Conservation (phyloP, 2,888 invertebrate species). For the Ophion obscuratus region DNA sequence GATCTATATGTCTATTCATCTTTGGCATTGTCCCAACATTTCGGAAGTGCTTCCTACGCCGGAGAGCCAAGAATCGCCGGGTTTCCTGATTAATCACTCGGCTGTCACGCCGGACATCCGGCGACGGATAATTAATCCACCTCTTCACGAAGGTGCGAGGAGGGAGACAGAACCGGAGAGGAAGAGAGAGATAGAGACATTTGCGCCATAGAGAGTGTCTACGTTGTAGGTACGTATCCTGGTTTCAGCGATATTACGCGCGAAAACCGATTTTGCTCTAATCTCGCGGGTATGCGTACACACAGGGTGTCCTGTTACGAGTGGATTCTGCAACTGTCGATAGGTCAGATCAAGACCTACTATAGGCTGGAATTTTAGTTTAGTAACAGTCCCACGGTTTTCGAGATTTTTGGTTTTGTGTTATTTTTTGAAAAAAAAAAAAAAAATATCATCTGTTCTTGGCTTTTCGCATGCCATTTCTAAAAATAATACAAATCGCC, state of each 20-base stretch:
- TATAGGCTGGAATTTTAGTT: no score
- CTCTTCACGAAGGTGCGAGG: constrained; percentile 27
- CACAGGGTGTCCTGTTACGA: no score
- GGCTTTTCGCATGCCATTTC: no score
- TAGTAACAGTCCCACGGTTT: no score
- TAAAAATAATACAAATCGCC: no score
- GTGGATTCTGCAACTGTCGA: no score
- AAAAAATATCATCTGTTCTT: no score
- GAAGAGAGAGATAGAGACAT: constrained; percentile 12
- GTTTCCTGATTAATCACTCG: constrained; percentile 60
- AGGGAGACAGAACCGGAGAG: constrained; percentile 12
- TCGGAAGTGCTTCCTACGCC: constrained; percentile 16
- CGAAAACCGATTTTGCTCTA: constrained; percentile 57
- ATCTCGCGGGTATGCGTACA: constrained; percentile 37
- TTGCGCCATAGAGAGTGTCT: constrained; percentile 44
- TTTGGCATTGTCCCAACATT: constrained; percentile 20
- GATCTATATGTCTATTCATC: constrained; percentile 1
- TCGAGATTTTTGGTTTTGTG: no score
- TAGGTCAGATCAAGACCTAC: no score
- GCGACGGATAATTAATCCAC: constrained; percentile 60
- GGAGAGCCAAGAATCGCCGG: constrained; percentile 25
- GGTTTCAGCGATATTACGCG: constrained; percentile 38
- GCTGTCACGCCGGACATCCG: constrained; percentile 61
- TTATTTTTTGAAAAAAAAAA: no score
- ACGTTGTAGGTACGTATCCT: constrained; percentile 13